phyloP scores from a whole-genome alignment of 2,888 invertebrate genomes.

The Lasioglossum morio region DNA sequence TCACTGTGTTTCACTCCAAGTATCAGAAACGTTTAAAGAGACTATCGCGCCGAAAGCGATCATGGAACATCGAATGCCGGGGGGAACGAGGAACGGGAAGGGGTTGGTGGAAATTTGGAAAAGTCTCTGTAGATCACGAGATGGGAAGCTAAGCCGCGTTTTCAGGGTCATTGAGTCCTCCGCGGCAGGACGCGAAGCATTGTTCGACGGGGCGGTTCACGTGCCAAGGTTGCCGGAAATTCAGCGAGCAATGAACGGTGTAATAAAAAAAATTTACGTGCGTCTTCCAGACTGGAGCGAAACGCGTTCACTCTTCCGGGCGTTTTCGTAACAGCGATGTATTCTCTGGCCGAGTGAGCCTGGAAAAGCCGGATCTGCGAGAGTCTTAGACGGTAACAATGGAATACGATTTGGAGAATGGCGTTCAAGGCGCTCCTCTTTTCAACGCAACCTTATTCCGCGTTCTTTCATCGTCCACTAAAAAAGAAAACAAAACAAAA shows the following conservation, averaged over 20 bases:
- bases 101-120: slow-evolving; percentile 18
- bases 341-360: slow-evolving; percentile 15
- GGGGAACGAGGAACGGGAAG: background rate
- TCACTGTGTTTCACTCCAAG: no score
- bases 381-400: slow-evolving; percentile 34
- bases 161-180: slow-evolving; percentile 65
- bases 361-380: slow-evolving; percentile 11
- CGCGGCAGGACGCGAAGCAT: slow-evolving; percentile 60
- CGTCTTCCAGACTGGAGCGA: slow-evolving; percentile 53
- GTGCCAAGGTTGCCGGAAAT: slow-evolving; percentile 76
- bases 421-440: background rate
- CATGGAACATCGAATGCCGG: background rate
- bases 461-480: background rate
- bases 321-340: slow-evolving; percentile 42
- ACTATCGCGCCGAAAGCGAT: background rate
- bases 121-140: background rate
- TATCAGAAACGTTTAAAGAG: background rate
- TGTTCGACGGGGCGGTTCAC: slow-evolving; percentile 65
- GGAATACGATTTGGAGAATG: slow-evolving; percentile 43
- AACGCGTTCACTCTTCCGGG: slow-evolving; percentile 36
- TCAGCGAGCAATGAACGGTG: slow-evolving; percentile 61
- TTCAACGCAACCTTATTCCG: background rate
- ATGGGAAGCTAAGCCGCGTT: slow-evolving; percentile 34
- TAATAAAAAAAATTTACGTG: slow-evolving; percentile 70
- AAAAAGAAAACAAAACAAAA: background rate